Evolutionary conservation across 2,888 invertebrate genomes (phyloP).

Genomic region (Philonicus albiceps): DNA sequence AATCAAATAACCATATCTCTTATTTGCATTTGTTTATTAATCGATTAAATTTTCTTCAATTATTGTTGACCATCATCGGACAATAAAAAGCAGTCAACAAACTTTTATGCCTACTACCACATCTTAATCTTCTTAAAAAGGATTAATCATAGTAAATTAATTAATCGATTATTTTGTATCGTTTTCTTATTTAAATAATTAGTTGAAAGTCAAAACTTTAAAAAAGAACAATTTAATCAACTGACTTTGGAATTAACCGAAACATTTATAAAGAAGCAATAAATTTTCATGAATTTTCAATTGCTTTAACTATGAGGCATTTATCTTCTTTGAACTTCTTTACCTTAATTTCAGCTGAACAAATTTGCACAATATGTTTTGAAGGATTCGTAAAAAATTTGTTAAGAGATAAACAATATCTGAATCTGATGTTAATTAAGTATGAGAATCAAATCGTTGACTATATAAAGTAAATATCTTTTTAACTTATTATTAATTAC

Average conservation of each 20-base stretch:
- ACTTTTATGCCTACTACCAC: too few species aligned
- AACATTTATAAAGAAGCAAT: background rate
- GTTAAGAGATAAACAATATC: background rate
- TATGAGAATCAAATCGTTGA: too few species aligned
- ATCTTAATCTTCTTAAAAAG: too few species aligned
- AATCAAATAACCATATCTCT: too few species aligned
- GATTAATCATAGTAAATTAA: too few species aligned
- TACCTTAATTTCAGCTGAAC: background rate
- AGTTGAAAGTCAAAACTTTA: too few species aligned
- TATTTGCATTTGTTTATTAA: too few species aligned
- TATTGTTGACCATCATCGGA: too few species aligned
- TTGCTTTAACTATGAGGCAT: background rate
- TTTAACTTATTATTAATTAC: background rate
- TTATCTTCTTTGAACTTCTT: background rate
- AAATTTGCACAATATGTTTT: background rate
- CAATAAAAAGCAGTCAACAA: too few species aligned
- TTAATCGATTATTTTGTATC: too few species aligned
- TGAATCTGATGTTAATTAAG: background rate
- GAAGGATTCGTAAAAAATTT: background rate
- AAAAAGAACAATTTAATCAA: background rate
- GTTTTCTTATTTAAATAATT: too few species aligned
- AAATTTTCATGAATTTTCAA: background rate
- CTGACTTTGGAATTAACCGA: background rate
- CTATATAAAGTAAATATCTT: background rate
- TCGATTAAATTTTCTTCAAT: too few species aligned